Evolutionary conservation across 2,113 vertebrate species (phyloP).

Genomic region (Semicossyphus pulcher): DNA sequence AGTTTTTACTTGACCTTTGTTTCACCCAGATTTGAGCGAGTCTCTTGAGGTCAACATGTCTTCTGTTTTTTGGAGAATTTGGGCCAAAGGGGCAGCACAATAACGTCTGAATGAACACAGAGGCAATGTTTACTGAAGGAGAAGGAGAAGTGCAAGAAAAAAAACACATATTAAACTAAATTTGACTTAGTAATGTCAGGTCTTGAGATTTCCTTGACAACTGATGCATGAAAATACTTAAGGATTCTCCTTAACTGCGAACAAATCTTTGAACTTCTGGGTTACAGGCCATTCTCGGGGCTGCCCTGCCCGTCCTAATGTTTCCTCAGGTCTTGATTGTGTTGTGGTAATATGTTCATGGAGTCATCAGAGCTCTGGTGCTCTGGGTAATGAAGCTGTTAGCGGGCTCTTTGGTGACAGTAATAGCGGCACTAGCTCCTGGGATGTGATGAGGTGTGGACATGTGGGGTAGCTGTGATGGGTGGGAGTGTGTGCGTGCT

Average conservation of each 20-base stretch:
- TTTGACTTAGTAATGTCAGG: neutral
- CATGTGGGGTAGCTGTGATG: slow-evolving; percentile 56
- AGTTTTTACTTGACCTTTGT: neutral
- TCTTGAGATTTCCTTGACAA: neutral
- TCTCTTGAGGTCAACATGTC: too few species aligned
- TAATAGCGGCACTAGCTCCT: slow-evolving; percentile 66
- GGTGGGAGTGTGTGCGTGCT: slow-evolving; percentile 14
- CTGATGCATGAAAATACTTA: too few species aligned
- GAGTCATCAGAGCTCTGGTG: slow-evolving; percentile 49
- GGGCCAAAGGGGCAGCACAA: too few species aligned
- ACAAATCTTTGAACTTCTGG: too few species aligned
- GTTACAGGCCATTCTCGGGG: fast-evolving
- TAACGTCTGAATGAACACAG: too few species aligned
- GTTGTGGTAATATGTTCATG: slow-evolving; percentile 47
- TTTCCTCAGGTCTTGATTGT: slow-evolving; percentile 30
- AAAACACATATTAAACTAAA: neutral
- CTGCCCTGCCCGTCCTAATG: neutral
- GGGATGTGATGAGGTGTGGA: slow-evolving; percentile 72
- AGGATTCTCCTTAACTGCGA: too few species aligned
- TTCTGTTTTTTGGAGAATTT: too few species aligned
- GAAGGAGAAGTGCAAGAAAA: too few species aligned
- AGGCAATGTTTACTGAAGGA: too few species aligned
- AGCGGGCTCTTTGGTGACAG: slow-evolving; percentile 70
- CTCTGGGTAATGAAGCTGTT: slow-evolving; percentile 76
- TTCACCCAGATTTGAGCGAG: too few species aligned